Percentiles rank a stretch among this genome's conserved stretches.
Evolutionary conservation across 2,888 invertebrate species (phyloP).

Genomic region (Taenaris catops): DNA sequence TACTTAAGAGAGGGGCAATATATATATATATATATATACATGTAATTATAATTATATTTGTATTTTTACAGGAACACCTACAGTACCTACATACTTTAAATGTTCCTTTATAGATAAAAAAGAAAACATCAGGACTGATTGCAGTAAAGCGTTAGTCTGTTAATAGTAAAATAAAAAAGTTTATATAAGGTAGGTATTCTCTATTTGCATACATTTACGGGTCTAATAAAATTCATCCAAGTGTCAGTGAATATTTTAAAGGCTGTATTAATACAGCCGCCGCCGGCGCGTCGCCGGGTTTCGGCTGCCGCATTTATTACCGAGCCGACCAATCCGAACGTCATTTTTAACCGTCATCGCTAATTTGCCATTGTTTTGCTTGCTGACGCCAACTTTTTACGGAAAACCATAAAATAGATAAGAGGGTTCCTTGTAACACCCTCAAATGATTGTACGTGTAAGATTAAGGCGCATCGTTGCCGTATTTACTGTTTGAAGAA

Average conservation of each 20-base stretch:
- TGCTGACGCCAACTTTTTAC: conserved; percentile 72
- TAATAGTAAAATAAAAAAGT: no score
- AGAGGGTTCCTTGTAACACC: conserved; percentile 48
- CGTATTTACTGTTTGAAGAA: no score
- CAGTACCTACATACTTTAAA: no score
- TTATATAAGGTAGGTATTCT: no score
- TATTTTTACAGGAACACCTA: no score
- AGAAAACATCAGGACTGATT: no score
- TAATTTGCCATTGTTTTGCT: conserved; percentile 77
- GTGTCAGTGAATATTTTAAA: conserved; percentile 26
- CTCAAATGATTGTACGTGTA: conserved; percentile 58
- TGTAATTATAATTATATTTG: no score
- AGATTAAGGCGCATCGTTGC: conserved; percentile 37
- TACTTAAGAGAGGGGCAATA: no score
- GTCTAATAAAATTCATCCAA: conserved; percentile 23
- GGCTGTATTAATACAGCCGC: conserved; percentile 46
- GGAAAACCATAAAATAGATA: conserved; percentile 75
- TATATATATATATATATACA: no score
- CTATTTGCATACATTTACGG: conserved; percentile 1
- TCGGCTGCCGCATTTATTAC: conserved; percentile 35
- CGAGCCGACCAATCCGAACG: conserved; percentile 43
- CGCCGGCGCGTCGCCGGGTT: conserved; percentile 38
- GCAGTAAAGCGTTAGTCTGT: no score
- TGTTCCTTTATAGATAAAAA: no score
- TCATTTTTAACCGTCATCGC: conserved; percentile 76